These are phyloP conservation scores for Scortum barcoo DNA, from an alignment of 2,113 vertebrate species.

Conservation along the genomic window DNA sequence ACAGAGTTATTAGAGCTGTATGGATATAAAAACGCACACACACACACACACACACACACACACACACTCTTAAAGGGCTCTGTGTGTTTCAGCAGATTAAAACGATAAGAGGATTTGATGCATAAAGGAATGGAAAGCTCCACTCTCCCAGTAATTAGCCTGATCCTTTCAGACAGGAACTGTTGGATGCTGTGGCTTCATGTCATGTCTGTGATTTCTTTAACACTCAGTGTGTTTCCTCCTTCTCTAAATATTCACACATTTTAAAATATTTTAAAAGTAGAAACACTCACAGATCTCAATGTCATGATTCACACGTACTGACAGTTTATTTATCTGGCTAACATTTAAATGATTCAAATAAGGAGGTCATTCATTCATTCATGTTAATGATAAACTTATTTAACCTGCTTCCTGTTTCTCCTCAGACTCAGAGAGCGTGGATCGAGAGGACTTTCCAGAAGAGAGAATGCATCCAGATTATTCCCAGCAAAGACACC, in stretches of 20 bases:
- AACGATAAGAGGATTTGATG: constrained; percentile 83
- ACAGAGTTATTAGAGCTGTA: constrained; percentile 12
- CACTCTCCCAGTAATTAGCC: constrained; percentile 69
- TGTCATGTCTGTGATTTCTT: no score
- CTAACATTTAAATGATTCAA: no score
- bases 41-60: no score
- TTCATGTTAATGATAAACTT: no score
- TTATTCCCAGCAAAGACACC: constrained; percentile 90
- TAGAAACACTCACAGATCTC: no score
- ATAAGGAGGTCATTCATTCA: no score
- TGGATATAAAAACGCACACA: no score
- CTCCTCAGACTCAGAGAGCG: constrained; percentile 88
- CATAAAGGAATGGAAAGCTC: constrained; percentile 70
- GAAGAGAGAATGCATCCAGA: constrained; percentile 92
- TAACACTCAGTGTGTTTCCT: no score
- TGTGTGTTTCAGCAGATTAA: constrained; percentile 62
- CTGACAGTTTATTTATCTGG: no score
- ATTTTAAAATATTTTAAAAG: no score
- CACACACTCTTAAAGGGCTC: constrained; percentile 27
- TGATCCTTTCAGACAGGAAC: constrained; percentile 16
- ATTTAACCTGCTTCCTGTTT: constrained; percentile 6
- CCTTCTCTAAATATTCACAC: no score
- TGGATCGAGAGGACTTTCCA: constrained; percentile 97
- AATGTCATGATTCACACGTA: no score
- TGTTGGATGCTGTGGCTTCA: background rate